Evolutionary conservation across 2,797 vertebrate genomes (phyloP).

Genomic region (Phalloptychus januarius): DNA sequence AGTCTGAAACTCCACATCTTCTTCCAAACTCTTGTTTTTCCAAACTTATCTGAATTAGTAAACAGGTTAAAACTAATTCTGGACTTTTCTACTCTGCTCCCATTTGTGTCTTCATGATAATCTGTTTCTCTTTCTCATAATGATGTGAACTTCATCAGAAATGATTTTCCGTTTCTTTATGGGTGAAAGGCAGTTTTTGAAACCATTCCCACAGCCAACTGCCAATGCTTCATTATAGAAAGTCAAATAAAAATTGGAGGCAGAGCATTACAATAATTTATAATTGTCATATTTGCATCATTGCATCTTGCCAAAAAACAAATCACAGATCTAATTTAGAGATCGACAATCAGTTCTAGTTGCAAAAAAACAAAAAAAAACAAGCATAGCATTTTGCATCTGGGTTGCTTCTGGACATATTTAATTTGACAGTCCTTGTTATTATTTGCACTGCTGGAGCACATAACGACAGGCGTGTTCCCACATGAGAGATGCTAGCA

Average conservation of each 20-base stretch:
- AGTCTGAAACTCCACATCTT: neutral
- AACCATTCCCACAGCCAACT: neutral
- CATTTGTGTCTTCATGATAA: neutral
- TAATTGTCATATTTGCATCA: neutral
- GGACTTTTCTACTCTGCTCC: neutral
- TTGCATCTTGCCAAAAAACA: neutral
- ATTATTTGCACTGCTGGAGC: slow-evolving; percentile 22
- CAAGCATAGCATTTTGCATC: neutral
- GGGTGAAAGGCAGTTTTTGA: neutral
- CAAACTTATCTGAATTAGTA: neutral
- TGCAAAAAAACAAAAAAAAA: neutral
- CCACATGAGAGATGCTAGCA: slow-evolving; percentile 51
- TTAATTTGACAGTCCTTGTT: slow-evolving; percentile 19
- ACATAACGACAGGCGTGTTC: slow-evolving; percentile 55
- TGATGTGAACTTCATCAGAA: neutral
- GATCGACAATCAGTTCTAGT: neutral
- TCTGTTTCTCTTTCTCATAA: neutral
- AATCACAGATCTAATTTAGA: neutral
- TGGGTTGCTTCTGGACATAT: slow-evolving; percentile 11
- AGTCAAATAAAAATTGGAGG: neutral
- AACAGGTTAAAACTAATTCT: neutral
- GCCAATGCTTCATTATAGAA: neutral
- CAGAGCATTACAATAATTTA: neutral
- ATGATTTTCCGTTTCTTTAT: neutral
- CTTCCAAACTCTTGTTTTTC: neutral